A percentile compares a stretch with the other conserved stretches of the same genome.
These are phyloP conservation scores for Erythrolamprus reginae DNA, from an alignment of 2,113 vertebrate species.

Conservation along the genomic window DNA sequence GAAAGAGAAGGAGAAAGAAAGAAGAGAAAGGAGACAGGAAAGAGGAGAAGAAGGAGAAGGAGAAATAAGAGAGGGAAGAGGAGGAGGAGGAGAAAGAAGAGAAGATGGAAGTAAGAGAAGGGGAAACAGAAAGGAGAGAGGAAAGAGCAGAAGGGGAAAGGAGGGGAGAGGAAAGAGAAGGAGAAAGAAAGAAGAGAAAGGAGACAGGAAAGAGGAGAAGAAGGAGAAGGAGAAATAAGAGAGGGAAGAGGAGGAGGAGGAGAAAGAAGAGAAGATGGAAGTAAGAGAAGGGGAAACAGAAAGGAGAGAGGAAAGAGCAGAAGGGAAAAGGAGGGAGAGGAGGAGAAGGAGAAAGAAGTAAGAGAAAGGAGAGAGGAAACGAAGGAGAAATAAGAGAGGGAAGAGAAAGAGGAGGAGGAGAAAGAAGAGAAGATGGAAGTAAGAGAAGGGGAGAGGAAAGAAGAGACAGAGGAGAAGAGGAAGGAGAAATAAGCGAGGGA, in stretches of 20 bases:
- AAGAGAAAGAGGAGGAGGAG: fast-evolving
- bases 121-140: too few relatives aligned
- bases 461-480: fast-evolving
- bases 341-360: fast-evolving
- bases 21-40: too few relatives aligned
- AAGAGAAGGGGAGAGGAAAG: neutral
- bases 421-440: neutral
- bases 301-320: fast-evolving
- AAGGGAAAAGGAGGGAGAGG: too few relatives aligned
- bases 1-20: too few relatives aligned
- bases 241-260: fast-evolving
- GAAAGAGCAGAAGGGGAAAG: too few relatives aligned
- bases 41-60: too few relatives aligned
- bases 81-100: too few relatives aligned
- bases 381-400: fast-evolving
- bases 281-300: neutral
- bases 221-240: fast-evolving
- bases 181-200: too few relatives aligned
- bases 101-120: too few relatives aligned
- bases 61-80: too few relatives aligned
- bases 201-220: too few relatives aligned
- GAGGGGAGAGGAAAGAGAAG: neutral
- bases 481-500: fast-evolving
- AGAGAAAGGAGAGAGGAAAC: fast-evolving
- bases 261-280: neutral